These are phyloP conservation scores for Elachura formosa DNA, from an alignment of 2,113 vertebrate species.

Conservation along the genomic window DNA sequence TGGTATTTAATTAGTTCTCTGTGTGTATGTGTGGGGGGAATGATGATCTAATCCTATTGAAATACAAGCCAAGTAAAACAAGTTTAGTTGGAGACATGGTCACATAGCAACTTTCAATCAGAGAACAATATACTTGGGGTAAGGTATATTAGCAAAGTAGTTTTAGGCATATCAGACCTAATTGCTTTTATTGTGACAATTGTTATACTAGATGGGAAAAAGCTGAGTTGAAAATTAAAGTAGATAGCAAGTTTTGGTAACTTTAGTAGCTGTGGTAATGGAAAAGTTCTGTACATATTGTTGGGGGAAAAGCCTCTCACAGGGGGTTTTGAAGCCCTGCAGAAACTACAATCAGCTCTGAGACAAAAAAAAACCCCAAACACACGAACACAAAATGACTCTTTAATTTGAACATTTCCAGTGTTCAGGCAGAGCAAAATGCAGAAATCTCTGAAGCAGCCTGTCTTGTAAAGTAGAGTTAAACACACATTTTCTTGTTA, in stretches of 20 bases:
- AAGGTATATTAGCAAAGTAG: background rate
- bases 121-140: background rate
- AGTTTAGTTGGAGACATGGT: background rate
- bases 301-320: background rate
- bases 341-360: background rate
- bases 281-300: background rate
- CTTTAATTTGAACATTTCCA: background rate
- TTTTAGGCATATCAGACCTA: background rate
- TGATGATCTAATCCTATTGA: constrained; percentile 35
- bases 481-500: background rate
- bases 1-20: constrained; percentile 33
- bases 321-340: background rate
- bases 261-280: background rate
- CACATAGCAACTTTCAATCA: background rate
- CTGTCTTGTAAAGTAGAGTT: background rate
- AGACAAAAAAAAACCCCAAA: background rate
- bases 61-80: constrained; percentile 40
- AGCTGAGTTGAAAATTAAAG: background rate
- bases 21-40: background rate
- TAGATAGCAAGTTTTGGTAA: background rate
- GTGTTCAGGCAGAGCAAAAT: background rate
- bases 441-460: background rate
- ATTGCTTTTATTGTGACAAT: background rate
- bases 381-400: background rate
- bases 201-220: background rate